These are phyloP conservation scores for Fopius arisanus DNA, from an alignment of 1,140 invertebrate genomes.

Conservation along the genomic window DNA sequence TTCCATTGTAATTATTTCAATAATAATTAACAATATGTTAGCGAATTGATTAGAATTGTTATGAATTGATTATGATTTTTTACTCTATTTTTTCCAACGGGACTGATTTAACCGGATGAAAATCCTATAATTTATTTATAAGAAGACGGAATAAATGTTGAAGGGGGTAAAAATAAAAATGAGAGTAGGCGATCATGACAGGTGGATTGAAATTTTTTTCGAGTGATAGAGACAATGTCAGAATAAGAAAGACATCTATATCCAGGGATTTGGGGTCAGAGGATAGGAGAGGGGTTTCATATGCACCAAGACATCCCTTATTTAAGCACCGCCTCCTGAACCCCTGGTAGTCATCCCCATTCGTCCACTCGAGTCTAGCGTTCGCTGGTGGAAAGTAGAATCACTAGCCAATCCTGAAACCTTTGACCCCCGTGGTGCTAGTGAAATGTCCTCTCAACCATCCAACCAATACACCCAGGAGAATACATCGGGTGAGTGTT, in stretches of 20 bases:
- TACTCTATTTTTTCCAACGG: no score
- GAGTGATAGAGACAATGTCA: neutral
- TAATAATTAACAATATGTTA: no score
- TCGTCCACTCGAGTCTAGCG: slow-evolving; percentile 1
- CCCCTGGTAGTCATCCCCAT: slow-evolving; percentile 14
- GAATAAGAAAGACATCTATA: neutral
- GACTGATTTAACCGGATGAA: no score
- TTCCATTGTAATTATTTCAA: no score
- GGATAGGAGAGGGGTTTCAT: neutral
- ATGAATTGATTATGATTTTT: no score
- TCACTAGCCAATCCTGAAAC: neutral
- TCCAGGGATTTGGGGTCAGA: neutral
- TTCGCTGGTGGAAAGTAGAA: neutral
- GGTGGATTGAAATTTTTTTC: no score
- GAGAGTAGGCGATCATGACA: no score
- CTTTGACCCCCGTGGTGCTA: neutral
- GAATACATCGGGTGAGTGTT: neutral
- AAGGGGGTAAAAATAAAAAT: no score
- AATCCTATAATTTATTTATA: no score
- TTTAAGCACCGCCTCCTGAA: slow-evolving; percentile 17
- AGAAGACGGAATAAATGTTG: no score
- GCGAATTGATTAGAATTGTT: no score
- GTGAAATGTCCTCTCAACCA: neutral
- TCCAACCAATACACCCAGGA: no score
- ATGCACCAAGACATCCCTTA: slow-evolving; percentile 21